A percentile compares a stretch with the other conserved stretches of the same genome.
phyloP scores from a whole-genome alignment of 2,797 vertebrate genomes.

The Danio tinwini region DNA sequence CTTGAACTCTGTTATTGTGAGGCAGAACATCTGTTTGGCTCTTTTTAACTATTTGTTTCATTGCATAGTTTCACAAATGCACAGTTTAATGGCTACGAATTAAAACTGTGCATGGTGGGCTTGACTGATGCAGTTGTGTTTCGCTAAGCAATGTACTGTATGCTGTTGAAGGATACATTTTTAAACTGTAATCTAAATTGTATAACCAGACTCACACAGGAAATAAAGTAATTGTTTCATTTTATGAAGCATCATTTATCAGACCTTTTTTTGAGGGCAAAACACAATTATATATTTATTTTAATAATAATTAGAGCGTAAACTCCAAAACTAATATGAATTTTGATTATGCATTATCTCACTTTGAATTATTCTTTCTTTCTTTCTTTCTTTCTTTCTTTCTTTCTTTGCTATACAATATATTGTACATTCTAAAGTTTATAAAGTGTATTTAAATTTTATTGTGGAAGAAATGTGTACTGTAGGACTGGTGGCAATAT shows the following conservation, averaged over 20 bases:
- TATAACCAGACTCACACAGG: not conserved
- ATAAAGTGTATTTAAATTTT: too few relatives aligned
- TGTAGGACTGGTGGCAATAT: too few relatives aligned
- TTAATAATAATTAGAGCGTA: not conserved
- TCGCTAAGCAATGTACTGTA: constrained; percentile 42
- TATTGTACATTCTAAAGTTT: too few relatives aligned
- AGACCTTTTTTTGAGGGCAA: not conserved
- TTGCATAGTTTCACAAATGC: constrained; percentile 72
- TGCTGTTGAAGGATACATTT: constrained; percentile 36
- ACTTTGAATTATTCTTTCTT: not conserved
- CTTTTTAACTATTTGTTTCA: constrained; percentile 78
- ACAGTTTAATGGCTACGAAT: constrained; percentile 58
- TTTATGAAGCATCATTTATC: constrained; percentile 22
- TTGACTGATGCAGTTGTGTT: constrained; percentile 53
- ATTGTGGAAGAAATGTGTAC: too few relatives aligned
- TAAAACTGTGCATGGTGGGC: constrained; percentile 63
- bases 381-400: not conserved
- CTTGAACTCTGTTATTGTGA: constrained; percentile 85
- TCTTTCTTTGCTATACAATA: too few relatives aligned
- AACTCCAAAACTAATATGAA: not conserved
- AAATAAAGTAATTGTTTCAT: not conserved
- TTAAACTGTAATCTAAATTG: constrained; percentile 14
- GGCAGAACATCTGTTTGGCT: constrained; percentile 83
- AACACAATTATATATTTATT: not conserved
- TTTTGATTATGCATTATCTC: not conserved